These are phyloP conservation scores for Rhabdophis nuchalis DNA, from an alignment of 2,797 vertebrate species.

Conservation along the genomic window DNA sequence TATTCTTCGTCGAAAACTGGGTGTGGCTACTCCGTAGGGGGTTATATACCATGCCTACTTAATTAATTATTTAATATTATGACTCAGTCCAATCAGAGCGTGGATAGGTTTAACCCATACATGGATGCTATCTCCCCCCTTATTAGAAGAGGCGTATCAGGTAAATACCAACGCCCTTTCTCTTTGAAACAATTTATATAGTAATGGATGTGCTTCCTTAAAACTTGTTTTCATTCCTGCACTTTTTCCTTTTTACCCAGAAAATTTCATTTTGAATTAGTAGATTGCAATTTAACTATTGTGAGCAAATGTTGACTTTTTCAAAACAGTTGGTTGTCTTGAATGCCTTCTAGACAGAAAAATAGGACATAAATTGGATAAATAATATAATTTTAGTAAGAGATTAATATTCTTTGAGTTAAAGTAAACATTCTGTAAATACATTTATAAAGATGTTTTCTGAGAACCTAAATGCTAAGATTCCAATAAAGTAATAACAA, in stretches of 20 bases:
- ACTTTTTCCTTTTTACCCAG: neutral
- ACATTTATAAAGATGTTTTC: neutral
- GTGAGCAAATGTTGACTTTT: neutral
- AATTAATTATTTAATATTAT: too few species aligned
- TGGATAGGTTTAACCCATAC: too few species aligned
- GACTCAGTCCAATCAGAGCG: too few species aligned
- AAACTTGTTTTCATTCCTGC: neutral
- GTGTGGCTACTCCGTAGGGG: too few species aligned
- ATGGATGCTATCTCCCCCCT: too few species aligned
- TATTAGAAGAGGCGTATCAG: too few species aligned
- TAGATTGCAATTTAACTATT: neutral
- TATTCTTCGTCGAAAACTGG: too few species aligned
- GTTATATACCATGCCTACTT: too few species aligned
- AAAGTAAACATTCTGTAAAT: neutral
- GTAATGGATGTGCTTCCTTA: neutral
- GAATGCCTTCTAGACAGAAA: neutral
- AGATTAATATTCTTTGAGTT: neutral
- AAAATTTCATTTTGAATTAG: neutral
- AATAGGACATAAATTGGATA: neutral
- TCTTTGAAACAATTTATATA: neutral
- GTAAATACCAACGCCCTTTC: too few species aligned
- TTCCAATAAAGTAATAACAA: neutral
- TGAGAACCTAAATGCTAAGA: neutral
- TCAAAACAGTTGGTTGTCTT: neutral
- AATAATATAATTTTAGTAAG: neutral